Base-by-base conservation (phyloP, 2,797 vertebrate genomes). In the Tokudaia muenninki region DNA sequence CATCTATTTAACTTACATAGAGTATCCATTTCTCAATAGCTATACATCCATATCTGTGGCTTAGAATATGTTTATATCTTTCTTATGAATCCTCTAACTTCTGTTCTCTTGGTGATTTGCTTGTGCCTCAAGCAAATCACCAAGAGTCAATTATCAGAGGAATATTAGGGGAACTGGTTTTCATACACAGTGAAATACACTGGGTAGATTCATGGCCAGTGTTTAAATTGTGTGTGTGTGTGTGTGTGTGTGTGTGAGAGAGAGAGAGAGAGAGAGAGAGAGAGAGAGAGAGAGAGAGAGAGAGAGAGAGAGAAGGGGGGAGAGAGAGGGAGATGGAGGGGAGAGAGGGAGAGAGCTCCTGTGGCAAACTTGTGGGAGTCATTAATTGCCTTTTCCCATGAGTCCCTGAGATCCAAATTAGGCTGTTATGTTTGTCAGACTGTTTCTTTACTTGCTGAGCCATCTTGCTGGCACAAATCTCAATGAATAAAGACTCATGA, bases 121-220 rank as follows among this genome's bases (percentile, higher is more conserved):
- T 75, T 70, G 34, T 44, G n/a, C 21, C 3, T 31, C 26, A 31
- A 61, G 34, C n/a, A 19, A 79, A 86, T 77, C 13, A 72, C 0
- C 6, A 63, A 63, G 17, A 75, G 26, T 63, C 65, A 96, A 16
- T 61, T 95, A 91, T 21, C 52, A 63, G 61, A 26, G 61, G 21
- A 50, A 87, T 34, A 74, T 44, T 77, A 52, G 19, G 74, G 87
- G 87, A 94, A 21, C 6, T 80, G 41, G 41, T 31, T 98, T 92
- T 65, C 22, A 87, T 0, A 0, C 16, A 89, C 44, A 96, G 61
- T 92, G 93, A 96, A 97, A 90, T 16, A 29, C 0, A 92, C 1
- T 8, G 61, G 10, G 37, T 82, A 78, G 95, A 91, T 92, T 96
- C 29, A 63, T 9, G 31, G 3, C 16, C 22, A 21, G 11, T 24